Conservation (phyloP, 2,113 vertebrate genomes). For the Pelodiscus sinensis region DNA sequence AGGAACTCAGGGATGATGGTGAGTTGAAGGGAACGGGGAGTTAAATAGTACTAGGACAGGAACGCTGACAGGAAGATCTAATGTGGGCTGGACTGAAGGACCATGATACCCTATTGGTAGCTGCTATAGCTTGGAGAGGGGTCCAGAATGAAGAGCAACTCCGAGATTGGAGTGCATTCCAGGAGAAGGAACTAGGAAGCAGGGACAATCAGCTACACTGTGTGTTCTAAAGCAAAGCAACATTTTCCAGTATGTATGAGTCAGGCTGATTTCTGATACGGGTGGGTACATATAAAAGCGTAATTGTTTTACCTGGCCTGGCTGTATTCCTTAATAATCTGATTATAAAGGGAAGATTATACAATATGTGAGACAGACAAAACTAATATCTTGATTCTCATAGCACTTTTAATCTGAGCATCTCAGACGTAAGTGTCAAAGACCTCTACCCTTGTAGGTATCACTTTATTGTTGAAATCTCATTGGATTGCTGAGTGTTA, state of each 20-base stretch:
- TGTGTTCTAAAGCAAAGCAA: neutral
- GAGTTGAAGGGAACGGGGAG: accelerated
- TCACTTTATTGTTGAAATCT: neutral
- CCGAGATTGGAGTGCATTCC: neutral
- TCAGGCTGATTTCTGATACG: neutral
- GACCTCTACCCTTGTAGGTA: neutral
- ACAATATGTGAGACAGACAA: neutral
- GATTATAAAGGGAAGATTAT: accelerated
- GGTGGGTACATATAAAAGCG: accelerated
- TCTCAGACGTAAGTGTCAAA: neutral
- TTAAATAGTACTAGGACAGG: neutral
- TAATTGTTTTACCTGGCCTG: neutral
- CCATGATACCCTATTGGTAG: neutral
- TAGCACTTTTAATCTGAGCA: neutral
- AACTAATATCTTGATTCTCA: accelerated
- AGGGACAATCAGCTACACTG: neutral
- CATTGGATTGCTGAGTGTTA: neutral
- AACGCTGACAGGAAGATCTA: neutral
- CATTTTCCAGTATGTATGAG: neutral
- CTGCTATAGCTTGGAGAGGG: neutral
- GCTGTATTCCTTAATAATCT: neutral
- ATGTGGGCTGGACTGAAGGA: neutral
- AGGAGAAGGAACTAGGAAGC: neutral
- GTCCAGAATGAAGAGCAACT: neutral
- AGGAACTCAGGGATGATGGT: neutral